Evolutionary conservation across 2,797 vertebrate species (phyloP).

Genomic region (Myiotriccus ornatus): DNA sequence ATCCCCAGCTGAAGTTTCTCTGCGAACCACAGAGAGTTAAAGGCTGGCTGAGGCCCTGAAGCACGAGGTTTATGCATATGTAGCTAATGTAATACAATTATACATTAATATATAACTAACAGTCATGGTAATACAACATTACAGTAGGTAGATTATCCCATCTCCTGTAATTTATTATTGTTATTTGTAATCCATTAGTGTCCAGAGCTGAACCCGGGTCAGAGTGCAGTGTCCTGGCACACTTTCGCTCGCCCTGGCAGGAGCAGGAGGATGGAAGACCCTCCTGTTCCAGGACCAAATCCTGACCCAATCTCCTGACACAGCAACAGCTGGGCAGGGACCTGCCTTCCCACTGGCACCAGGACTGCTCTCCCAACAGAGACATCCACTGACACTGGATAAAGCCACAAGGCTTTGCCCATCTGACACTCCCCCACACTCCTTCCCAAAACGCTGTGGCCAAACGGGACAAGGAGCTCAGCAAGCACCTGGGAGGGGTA

Average conservation of each 20-base stretch:
- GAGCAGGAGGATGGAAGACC: neutral
- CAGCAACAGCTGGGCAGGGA: neutral
- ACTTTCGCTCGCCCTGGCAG: accelerated
- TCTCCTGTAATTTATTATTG: slow-evolving; percentile 67
- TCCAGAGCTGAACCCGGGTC: slow-evolving; percentile 54
- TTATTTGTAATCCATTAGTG: slow-evolving; percentile 66
- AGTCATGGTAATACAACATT: slow-evolving; percentile 61
- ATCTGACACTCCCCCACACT: accelerated
- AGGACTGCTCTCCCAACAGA: accelerated
- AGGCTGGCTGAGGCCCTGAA: slow-evolving; percentile 4
- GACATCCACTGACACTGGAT: neutral
- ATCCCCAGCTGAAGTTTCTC: neutral
- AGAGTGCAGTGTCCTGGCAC: slow-evolving; percentile 45
- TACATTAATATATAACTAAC: slow-evolving; percentile 68
- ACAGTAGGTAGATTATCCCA: slow-evolving; percentile 67
- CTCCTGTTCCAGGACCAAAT: neutral
- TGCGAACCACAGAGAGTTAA: slow-evolving; percentile 54
- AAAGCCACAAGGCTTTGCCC: neutral
- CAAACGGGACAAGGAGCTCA: neutral
- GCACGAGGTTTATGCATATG: slow-evolving; percentile 58
- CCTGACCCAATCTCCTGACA: neutral
- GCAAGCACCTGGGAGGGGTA: neutral
- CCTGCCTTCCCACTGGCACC: accelerated
- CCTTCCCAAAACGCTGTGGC: neutral
- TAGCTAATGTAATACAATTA: slow-evolving; percentile 58